Evolutionary conservation across 2,113 vertebrate species (phyloP).

Genomic region (Pholis gunnellus): DNA sequence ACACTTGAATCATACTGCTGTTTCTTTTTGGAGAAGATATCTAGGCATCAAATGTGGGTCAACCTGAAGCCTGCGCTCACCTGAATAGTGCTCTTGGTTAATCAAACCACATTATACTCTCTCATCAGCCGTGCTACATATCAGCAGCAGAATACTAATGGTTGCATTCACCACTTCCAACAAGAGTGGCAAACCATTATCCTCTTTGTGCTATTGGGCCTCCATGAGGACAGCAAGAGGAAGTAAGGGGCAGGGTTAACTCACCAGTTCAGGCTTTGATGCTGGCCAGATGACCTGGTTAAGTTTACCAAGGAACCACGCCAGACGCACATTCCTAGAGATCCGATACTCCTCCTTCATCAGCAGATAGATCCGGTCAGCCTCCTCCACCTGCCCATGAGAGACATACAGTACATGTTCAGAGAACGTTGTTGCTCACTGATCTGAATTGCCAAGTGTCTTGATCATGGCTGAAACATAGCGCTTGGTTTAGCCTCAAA

Average conservation of each 20-base stretch:
- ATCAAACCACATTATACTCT: not conserved
- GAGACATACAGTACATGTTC: not conserved
- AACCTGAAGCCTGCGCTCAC: not conserved
- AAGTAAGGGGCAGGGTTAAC: constrained; percentile 34
- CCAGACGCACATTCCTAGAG: constrained; percentile 95
- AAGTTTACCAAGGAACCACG: constrained; percentile 95
- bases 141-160: not conserved
- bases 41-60: not conserved
- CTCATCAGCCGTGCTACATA: not conserved
- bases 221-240: no score
- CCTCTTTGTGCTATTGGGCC: not conserved
- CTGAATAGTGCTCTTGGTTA: not conserved
- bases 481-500: not conserved
- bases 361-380: constrained; percentile 94
- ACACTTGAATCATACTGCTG: no score
- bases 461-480: not conserved
- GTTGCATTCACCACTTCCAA: not conserved
- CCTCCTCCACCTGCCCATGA: constrained; percentile 91
- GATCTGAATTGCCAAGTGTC: not conserved
- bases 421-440: not conserved
- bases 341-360: constrained; percentile 98
- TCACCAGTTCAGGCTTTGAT: constrained; percentile 89
- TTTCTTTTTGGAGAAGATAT: not conserved
- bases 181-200: not conserved
- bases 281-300: constrained; percentile 91